Base-by-base conservation (phyloP, 2,797 vertebrate genomes). In the Pteronotus mesoamericanus region DNA sequence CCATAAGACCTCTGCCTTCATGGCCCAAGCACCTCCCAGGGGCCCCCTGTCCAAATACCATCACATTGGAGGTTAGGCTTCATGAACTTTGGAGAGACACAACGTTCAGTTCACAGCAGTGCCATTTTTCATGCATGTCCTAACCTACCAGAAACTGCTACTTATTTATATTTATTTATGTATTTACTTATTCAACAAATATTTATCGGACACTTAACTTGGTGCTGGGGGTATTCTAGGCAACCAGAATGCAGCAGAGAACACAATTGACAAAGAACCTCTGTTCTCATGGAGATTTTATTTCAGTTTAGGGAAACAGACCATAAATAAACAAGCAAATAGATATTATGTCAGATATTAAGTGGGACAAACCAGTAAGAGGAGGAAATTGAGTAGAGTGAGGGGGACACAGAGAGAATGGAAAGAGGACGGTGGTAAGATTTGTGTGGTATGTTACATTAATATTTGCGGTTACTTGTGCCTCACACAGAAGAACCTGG, bases 241-340 rank as follows among this genome's bases (percentile, higher is more conserved):
- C 46, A 71, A 77, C 26, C 14, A 12, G 51, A 86, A 78, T 15
- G 42, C 0, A 55, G 11, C 37, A 34, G 24, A 34, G 79, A 91
- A 48, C 18, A 24, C 32, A 46, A 4, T 24, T 24, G 22, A 44
- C 24, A 11, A 74, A 53, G 18, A 64, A 83, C 42, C 59, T 91
- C 68, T 85, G n/a, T n/a, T 74, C 69, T 86, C 21, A 8, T 4
- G 32, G 10, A 57, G 29, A 26, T 77, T 66, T 2, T 21, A 61
- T n/a, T 92, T 94, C 59, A 42, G 53, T n/a, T 46, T 72, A 22
- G n/a, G n/a, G 16, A 55, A n/a, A 64, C 12, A 34, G 64, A 71
- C 24, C 48, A 86, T 77, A 95, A 59, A 53, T 15, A 71, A 94
- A 79, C 18, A 72, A 86, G 68, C 29, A 80, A 61, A 77, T 66